A percentile compares a stretch with the other conserved stretches of the same genome.
Conservation (phyloP, 2,113 vertebrate species). For the Hyperopisus bebe region DNA sequence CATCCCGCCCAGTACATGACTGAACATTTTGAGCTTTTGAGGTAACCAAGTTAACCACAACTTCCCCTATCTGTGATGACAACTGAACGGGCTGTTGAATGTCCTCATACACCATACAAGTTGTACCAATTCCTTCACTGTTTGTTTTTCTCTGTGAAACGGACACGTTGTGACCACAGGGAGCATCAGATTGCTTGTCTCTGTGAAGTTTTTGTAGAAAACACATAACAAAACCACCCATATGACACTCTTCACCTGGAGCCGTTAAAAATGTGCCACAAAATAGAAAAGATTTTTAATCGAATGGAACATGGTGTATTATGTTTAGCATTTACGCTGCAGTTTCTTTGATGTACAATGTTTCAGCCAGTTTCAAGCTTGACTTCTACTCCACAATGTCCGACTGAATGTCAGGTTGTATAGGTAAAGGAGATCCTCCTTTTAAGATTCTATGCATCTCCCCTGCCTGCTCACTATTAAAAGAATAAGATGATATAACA, state of each 20-base stretch:
- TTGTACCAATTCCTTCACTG: conserved; percentile 15
- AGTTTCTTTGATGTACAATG: not conserved
- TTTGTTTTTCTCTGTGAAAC: not conserved
- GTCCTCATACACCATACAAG: conserved; percentile 8
- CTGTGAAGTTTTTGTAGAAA: not conserved
- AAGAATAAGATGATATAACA: not conserved
- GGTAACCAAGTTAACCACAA: conserved; percentile 35
- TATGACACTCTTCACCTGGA: not conserved
- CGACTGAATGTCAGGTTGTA: not conserved
- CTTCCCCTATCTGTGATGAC: conserved; percentile 31
- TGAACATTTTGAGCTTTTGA: conserved; percentile 34
- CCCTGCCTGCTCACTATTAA: not conserved
- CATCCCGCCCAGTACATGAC: conserved; percentile 37
- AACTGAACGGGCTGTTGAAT: conserved; percentile 20
- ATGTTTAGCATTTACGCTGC: not conserved
- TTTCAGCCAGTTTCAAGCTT: not conserved
- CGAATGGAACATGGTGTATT: not conserved
- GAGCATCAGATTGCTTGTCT: not conserved
- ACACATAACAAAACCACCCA: not conserved
- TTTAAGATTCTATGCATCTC: not conserved
- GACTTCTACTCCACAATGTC: not conserved
- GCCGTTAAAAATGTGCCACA: not conserved
- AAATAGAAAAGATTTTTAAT: not conserved
- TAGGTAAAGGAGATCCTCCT: not conserved
- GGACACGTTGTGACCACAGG: not conserved